Evolutionary conservation across 2,797 vertebrate species (phyloP), one percentile per base, ranked within the genome.

Genomic region (Ptychadena robeensis): DNA sequence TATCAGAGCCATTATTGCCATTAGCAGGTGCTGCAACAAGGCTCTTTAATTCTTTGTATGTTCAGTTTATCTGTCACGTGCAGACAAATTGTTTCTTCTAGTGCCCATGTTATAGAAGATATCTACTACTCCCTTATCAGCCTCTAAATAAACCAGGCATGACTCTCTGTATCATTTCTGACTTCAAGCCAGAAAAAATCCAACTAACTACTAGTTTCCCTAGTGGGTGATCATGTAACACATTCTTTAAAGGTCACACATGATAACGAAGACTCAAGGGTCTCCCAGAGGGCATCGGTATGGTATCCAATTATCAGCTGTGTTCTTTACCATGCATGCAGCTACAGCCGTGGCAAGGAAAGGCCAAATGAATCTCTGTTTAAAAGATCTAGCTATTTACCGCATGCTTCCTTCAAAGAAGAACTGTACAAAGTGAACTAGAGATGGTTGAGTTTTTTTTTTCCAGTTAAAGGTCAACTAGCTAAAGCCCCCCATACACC

Each of bases 231-330:
- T 91, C 76, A 0, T 61, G 30, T 82, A 88, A 72, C 89, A 87
- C 88, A 90, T 91, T 89, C 87, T 89, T 87, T 71, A 35, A 68
- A 86, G 81, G 89, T 87, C 88, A 87, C 57, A 44, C 53, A 63
- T 10, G 79, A 86, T 85, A 82, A 86, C 82, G 82, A 82, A n/a
- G 68, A 82, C 59, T 86, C 80, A 85, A 78, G 30, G 30, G 64
- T 67, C 81, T 80, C 79, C 82, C 65, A n/a, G 82, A 76, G 87
- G 70, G 25, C 18, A 2, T 76, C 7, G 15, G 57, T 78, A 66
- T 0, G 1, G 70, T 85, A 85, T 69, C 28, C 35, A 28, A 68
- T 73, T 61, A 67, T 75, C 28, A 25, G 53, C 68, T 40, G 15
- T 78, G 57, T 34, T 72, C 37, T 82, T 63, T 38, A 73, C 66